Base-by-base conservation (phyloP, 2,888 invertebrate species). In the Chymomyza amoena region DNA sequence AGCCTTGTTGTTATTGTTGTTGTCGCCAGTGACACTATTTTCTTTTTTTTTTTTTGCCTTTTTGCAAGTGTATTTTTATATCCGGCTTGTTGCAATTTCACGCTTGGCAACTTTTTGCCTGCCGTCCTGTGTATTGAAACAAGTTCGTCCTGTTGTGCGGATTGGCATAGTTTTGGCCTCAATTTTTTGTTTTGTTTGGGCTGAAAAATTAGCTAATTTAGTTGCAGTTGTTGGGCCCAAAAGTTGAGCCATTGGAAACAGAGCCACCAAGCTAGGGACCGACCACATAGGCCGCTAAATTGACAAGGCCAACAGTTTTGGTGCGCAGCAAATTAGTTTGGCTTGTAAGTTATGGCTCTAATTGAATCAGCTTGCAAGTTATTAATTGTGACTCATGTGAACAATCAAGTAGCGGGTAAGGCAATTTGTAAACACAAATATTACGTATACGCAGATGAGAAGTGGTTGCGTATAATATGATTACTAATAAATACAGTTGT, bases 161-260 rank as follows among this genome's bases (percentile, higher is more conserved):
- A 54, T 20, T 79, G 84, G 80, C 75, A 45, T 54, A 54, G 54
- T 54, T 54, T 18, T 57, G 57, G 57, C 20, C 57, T 25, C 9
- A 20, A 18, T 57, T 25, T 9, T 20, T 45, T 45, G 10, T 73
- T 85, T 69, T 76, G 69, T 70, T 79, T 45, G 39, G 10, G 13
- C 56, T 64, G 74, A 84, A 81, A 88, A 86, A 88, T 84, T 84
- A 84, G 87, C 84, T 86, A 69, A 84, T 88, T 88, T 84, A 73
- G 70, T 68, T 81, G 72, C 77, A 73, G 62, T 80, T 73, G 66
- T 57, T 25, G 52, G 52, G 13, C 39, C 13, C n/a, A 2, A 45
- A 45, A 45, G 39, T 45, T 45, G 39, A 45, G 39, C 39, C 39
- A 45, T 45, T 45, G 39, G 39, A 10, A 45, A 45, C 39, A 45